A percentile compares a stretch with the other conserved stretches of the same genome.
Conservation (phyloP, 2,888 invertebrate species). For the Thecocarcelia acutangulata region DNA sequence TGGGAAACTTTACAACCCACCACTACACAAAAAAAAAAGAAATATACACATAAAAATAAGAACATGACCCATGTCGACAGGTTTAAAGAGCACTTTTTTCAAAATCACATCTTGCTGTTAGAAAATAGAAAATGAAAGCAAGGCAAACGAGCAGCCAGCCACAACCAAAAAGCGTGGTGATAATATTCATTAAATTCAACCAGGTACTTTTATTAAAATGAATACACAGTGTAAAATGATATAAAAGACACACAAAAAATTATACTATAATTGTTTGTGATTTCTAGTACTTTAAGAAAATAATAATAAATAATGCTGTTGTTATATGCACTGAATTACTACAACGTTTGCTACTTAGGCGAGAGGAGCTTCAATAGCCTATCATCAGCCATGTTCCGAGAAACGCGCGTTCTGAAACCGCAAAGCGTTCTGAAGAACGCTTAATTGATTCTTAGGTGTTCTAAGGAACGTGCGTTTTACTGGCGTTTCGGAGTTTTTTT, state of each 20-base stretch:
- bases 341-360: too few relatives aligned
- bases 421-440: too few relatives aligned
- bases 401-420: too few relatives aligned
- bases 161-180: slow-evolving; percentile 36
- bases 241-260: background rate
- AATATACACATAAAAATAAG: background rate
- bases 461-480: too few relatives aligned
- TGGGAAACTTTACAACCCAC: background rate
- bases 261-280: too few relatives aligned
- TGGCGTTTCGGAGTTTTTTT: too few relatives aligned
- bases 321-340: too few relatives aligned
- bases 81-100: slow-evolving; percentile 28
- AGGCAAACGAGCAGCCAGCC: slow-evolving; percentile 3
- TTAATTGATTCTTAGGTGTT: too few relatives aligned
- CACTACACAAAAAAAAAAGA: background rate
- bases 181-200: slow-evolving; percentile 53
- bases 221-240: background rate
- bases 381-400: too few relatives aligned
- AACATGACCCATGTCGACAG: background rate
- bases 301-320: too few relatives aligned
- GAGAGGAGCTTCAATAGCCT: too few relatives aligned
- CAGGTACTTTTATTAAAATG: slow-evolving; percentile 1
- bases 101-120: slow-evolving; percentile 40
- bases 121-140: background rate
- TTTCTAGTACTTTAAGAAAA: too few relatives aligned